Evolutionary conservation across 1,140 invertebrate genomes (phyloP).

Genomic region (Hyphantria cunea): DNA sequence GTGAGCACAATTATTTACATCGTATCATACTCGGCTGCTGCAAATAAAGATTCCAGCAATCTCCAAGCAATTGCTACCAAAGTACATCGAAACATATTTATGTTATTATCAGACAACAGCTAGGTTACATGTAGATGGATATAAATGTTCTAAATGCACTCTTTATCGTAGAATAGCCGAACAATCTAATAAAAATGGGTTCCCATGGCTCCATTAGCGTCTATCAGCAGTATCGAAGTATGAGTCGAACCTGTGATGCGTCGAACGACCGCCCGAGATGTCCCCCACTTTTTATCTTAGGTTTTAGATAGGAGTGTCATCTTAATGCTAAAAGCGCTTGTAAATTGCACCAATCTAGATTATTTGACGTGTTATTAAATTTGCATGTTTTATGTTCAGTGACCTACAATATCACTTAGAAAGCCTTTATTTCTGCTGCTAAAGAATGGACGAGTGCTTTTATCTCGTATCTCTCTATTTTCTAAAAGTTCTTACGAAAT

Average conservation of each 20-base stretch:
- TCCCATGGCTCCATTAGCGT: constrained; percentile 69
- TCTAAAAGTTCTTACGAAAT: too few relatives aligned
- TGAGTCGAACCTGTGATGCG: not conserved
- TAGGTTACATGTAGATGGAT: not conserved
- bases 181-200: constrained; percentile 29
- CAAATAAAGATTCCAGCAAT: not conserved
- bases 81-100: not conserved
- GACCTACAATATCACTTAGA: not conserved
- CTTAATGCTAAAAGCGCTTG: constrained; percentile 51
- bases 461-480: too few relatives aligned
- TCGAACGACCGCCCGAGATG: constrained; percentile 35
- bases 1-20: too few relatives aligned
- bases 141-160: constrained; percentile 12
- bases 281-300: constrained; percentile 48
- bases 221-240: constrained; percentile 52
- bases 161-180: constrained; percentile 1
- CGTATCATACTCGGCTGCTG: too few relatives aligned
- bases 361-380: constrained; percentile 30
- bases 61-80: not conserved
- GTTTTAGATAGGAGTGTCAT: constrained; percentile 57
- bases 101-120: constrained; percentile 1
- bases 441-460: not conserved
- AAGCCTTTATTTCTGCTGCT: not conserved
- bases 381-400: constrained; percentile 16
- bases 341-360: constrained; percentile 47